Percentiles rank a stretch among this genome's conserved stretches.
phyloP scores from a whole-genome alignment of 2,888 invertebrate genomes.

The Hypercompe scribonia region DNA sequence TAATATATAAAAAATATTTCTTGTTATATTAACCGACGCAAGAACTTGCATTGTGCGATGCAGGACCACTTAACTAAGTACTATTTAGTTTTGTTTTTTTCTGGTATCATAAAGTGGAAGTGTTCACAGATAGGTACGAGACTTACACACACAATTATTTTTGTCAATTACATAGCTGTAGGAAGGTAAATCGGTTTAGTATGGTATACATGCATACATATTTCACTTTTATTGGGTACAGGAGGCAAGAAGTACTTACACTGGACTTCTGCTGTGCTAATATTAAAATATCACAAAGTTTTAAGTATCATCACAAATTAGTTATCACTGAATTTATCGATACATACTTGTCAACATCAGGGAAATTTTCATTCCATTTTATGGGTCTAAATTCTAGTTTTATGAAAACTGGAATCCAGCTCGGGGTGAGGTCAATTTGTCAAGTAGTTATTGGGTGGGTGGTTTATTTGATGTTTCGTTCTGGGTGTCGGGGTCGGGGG shows the following conservation, averaged over 20 bases:
- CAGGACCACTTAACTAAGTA: no score
- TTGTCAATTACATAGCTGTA: no score
- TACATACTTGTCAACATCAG: neutral
- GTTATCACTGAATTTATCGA: neutral
- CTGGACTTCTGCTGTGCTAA: neutral
- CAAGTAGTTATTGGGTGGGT: neutral
- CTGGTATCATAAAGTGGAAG: no score
- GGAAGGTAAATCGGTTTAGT: no score
- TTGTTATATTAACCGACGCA: no score
- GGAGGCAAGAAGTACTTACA: neutral
- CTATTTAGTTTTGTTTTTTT: neutral
- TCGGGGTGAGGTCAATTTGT: no score
- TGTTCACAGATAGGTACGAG: no score
- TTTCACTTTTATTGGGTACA: neutral
- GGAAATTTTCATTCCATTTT: neutral
- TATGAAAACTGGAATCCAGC: neutral
- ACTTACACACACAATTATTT: no score
- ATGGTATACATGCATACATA: no score
- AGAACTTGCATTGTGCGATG: no score
- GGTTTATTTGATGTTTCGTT: neutral
- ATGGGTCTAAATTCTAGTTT: neutral
- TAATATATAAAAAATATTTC: no score
- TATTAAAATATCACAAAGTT: constrained; percentile 1
- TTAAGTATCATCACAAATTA: neutral
- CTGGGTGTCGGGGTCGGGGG: neutral